Evolutionary conservation across 1,140 invertebrate species (phyloP).

Genomic region (Drosophila hydei): DNA sequence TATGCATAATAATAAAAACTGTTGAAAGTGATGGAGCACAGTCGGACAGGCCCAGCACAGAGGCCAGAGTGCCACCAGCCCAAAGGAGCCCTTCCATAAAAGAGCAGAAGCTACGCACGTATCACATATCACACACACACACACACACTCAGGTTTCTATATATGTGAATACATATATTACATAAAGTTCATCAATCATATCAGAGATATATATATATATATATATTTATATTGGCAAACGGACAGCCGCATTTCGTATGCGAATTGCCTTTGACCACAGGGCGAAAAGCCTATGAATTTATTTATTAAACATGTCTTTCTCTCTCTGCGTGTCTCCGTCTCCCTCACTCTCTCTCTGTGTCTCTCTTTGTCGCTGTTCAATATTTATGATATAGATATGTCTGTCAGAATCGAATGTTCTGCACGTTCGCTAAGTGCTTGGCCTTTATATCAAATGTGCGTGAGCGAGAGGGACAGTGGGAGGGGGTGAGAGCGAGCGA

Average conservation of each 20-base stretch:
- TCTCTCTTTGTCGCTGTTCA: background rate
- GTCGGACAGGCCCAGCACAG: background rate
- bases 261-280: slow-evolving; percentile 13
- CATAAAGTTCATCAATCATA: slow-evolving; percentile 69
- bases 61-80: no score
- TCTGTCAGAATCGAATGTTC: background rate
- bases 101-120: slow-evolving; percentile 31
- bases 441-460: background rate
- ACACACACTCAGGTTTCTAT: background rate
- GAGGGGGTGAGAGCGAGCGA: background rate
- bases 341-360: background rate
- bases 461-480: background rate
- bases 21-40: slow-evolving; percentile 57
- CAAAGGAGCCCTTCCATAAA: no score
- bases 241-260: slow-evolving; percentile 62
- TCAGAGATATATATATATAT: background rate
- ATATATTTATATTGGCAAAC: slow-evolving; percentile 45
- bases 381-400: slow-evolving; percentile 10
- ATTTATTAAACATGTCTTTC: slow-evolving; percentile 45
- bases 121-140: background rate
- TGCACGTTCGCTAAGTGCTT: slow-evolving; percentile 18
- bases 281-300: slow-evolving; percentile 41
- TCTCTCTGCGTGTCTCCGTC: no score
- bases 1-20: slow-evolving; percentile 74
- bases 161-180: background rate